Evolutionary conservation across 2,888 invertebrate species (phyloP).

Genomic region (Macrophya annulata): DNA sequence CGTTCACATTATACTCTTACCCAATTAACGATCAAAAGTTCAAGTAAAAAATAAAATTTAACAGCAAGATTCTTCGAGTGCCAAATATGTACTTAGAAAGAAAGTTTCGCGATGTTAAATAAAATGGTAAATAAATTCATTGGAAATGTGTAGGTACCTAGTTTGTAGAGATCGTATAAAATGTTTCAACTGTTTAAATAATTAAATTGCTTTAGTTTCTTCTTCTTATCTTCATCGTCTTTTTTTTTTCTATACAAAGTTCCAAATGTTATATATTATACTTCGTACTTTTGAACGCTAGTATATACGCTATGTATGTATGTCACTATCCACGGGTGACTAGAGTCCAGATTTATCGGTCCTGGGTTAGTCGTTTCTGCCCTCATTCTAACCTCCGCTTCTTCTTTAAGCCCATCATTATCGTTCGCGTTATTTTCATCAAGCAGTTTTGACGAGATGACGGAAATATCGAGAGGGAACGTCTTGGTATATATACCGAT

Average conservation of each 20-base stretch:
- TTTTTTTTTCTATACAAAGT: not conserved
- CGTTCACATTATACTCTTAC: not conserved
- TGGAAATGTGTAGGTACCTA: too few relatives aligned
- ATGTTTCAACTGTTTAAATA: not conserved
- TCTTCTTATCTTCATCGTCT: not conserved
- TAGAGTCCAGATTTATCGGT: constrained; percentile 39
- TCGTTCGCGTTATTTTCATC: constrained; percentile 42
- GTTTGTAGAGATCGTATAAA: not conserved
- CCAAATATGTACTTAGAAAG: too few relatives aligned
- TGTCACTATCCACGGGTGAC: constrained; percentile 39
- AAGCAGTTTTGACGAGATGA: constrained; percentile 43
- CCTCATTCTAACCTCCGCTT: not conserved
- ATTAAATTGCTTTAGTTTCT: not conserved
- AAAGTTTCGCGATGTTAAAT: too few relatives aligned
- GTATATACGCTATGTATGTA: constrained; percentile 38
- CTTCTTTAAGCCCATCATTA: constrained; percentile 30
- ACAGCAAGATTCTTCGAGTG: too few relatives aligned
- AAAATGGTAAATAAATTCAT: too few relatives aligned
- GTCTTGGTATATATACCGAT: not conserved
- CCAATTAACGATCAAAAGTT: not conserved
- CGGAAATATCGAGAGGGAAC: constrained; percentile 44
- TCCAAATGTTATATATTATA: not conserved
- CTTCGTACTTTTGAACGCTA: not conserved
- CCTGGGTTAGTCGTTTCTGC: not conserved
- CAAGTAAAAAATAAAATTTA: not conserved